These are phyloP conservation scores for Hoplias malabaricus DNA, from an alignment of 2,113 vertebrate genomes.

Conservation along the genomic window DNA sequence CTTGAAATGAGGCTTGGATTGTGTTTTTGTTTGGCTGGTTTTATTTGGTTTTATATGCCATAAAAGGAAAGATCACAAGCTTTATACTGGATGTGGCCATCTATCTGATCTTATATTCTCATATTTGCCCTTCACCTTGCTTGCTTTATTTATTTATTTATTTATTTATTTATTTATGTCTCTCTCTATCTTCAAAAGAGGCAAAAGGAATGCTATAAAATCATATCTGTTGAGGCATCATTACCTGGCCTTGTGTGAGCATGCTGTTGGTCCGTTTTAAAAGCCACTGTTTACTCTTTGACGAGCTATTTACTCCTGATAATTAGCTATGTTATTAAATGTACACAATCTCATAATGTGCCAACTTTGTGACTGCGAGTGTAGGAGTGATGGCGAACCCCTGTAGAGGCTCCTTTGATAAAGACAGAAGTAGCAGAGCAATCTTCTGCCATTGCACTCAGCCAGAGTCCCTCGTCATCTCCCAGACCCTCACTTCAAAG, in stretches of 20 bases:
- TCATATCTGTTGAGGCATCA: conserved; percentile 59
- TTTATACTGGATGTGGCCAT: conserved; percentile 28
- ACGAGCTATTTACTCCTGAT: conserved; percentile 61
- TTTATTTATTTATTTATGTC: conserved; percentile 26
- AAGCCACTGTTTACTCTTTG: conserved; percentile 66
- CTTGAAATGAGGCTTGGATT: conserved; percentile 18
- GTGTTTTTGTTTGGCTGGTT: conserved; percentile 24
- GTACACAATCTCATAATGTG: conserved; percentile 77
- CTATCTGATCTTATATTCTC: conserved; percentile 40
- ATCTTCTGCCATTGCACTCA: conserved; percentile 90
- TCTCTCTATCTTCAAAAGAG: conserved; percentile 51
- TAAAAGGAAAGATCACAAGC: conserved; percentile 33
- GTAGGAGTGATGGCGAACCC: conserved; percentile 79
- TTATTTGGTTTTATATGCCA: conserved; percentile 14
- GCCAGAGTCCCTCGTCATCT: conserved; percentile 86
- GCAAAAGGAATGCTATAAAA: conserved; percentile 50
- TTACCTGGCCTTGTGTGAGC: conserved; percentile 47
- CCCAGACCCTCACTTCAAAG: conserved; percentile 98
- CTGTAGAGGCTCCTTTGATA: conserved; percentile 84
- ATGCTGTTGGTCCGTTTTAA: conserved; percentile 50
- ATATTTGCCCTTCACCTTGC: conserved; percentile 38
- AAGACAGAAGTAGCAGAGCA: conserved; percentile 82
- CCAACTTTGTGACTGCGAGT: conserved; percentile 75
- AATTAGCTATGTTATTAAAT: conserved; percentile 80
- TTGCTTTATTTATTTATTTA: conserved; percentile 38